These are phyloP conservation scores for Hypomecis atomaria DNA, from an alignment of 2,888 invertebrate species.

Conservation along the genomic window DNA sequence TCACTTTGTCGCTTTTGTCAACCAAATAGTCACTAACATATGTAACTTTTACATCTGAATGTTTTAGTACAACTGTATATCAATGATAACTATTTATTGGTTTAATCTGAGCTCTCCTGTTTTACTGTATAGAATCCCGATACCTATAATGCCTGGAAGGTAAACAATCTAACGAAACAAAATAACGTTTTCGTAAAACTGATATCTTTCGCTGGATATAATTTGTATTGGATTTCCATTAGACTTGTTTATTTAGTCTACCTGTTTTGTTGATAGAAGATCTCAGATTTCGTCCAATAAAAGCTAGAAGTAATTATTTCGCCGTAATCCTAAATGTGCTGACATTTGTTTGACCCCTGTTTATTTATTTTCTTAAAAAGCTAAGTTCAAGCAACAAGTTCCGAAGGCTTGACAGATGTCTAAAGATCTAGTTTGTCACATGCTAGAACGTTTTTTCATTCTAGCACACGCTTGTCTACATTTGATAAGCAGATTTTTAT, in stretches of 20 bases:
- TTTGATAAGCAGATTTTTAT: not conserved
- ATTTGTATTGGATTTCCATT: slow-evolving; percentile 7
- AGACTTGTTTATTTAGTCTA: slow-evolving; percentile 5
- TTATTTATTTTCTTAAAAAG: not conserved
- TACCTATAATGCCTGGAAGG: not conserved
- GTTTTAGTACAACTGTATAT: slow-evolving; percentile 35
- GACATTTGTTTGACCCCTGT: not conserved
- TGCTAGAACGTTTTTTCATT: too few relatives aligned
- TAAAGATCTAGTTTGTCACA: too few relatives aligned
- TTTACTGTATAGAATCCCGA: slow-evolving; percentile 1
- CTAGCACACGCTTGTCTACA: not conserved
- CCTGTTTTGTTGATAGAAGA: not conserved
- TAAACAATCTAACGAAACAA: slow-evolving; percentile 8
- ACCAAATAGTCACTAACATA: slow-evolving; percentile 38
- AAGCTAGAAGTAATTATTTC: not conserved
- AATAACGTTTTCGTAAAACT: not conserved
- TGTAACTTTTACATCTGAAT: slow-evolving; percentile 41
- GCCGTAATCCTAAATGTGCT: not conserved
- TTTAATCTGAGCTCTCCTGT: slow-evolving; percentile 38
- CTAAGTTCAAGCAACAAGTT: not conserved
- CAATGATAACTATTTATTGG: slow-evolving; percentile 5
- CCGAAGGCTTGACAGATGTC: not conserved
- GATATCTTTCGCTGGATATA: not conserved
- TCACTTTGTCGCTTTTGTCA: slow-evolving; percentile 51
- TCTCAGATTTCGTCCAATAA: slow-evolving; percentile 6